phyloP scores from a whole-genome alignment of 2,797 vertebrate genomes.

The Emys orbicularis region DNA sequence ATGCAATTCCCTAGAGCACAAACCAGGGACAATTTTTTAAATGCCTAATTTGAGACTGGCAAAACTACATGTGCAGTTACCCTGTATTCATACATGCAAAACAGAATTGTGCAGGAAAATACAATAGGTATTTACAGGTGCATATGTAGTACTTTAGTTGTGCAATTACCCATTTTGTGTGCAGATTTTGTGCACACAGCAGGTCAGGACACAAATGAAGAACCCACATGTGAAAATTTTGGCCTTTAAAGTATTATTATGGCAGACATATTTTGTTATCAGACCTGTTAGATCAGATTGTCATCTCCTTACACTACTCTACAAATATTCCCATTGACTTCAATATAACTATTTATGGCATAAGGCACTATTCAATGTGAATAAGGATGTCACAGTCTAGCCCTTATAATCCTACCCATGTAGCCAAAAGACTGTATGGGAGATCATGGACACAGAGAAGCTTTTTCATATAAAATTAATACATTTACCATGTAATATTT shows the following conservation, averaged over 20 bases:
- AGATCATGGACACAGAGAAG: background rate
- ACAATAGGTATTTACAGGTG: background rate
- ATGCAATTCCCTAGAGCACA: background rate
- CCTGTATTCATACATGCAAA: background rate
- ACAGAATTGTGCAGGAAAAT: background rate
- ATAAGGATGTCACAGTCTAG: background rate
- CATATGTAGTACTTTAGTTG: background rate
- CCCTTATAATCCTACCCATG: rapidly evolving
- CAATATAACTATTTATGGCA: background rate
- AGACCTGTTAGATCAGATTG: background rate
- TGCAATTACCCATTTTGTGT: background rate
- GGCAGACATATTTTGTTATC: background rate
- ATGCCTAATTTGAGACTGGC: background rate
- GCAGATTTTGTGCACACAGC: background rate
- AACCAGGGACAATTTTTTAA: background rate
- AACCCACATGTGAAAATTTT: background rate
- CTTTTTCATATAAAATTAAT: background rate
- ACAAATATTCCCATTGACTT: background rate
- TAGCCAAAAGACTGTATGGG: background rate
- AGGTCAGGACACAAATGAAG: background rate
- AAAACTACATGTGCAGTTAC: background rate
- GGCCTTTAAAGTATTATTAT: background rate
- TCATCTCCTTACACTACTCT: background rate
- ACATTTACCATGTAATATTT: no score
- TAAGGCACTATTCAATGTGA: background rate